Conservation (phyloP, 2,888 invertebrate species). For the Monopis laevigella region DNA sequence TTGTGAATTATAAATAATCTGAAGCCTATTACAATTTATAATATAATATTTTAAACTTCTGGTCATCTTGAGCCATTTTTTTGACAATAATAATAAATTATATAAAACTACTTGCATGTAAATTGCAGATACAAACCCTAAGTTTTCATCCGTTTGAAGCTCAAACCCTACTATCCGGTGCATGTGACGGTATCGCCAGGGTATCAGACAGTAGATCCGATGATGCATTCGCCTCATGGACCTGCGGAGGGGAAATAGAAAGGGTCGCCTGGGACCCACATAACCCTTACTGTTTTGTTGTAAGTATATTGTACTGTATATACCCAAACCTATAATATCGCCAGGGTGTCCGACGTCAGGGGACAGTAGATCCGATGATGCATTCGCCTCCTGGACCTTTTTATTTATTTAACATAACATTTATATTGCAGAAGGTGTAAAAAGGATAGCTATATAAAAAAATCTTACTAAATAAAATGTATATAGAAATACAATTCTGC, state of each 20-base stretch:
- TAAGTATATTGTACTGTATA: conserved; percentile 37
- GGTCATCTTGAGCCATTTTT: too few relatives aligned
- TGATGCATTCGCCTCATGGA: conserved; percentile 74
- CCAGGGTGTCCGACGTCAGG: conserved; percentile 71
- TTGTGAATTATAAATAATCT: too few relatives aligned
- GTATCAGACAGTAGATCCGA: conserved; percentile 81
- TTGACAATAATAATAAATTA: too few relatives aligned
- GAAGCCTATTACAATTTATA: too few relatives aligned
- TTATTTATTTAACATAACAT: not conserved
- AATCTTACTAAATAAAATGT: too few relatives aligned
- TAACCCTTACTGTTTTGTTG: conserved; percentile 81
- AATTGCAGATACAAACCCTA: conserved; percentile 75
- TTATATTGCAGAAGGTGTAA: too few relatives aligned
- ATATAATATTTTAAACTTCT: too few relatives aligned
- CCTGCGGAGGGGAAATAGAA: conserved; percentile 84
- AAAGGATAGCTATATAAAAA: too few relatives aligned
- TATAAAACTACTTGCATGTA: too few relatives aligned
- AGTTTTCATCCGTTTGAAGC: conserved; percentile 86
- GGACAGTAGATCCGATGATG: conserved; percentile 72
- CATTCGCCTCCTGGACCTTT: conserved; percentile 73
- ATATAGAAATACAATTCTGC: too few relatives aligned
- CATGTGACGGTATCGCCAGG: conserved; percentile 82
- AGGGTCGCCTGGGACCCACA: conserved; percentile 84
- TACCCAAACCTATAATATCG: conserved; percentile 45
- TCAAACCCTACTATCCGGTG: conserved; percentile 83